phyloP scores from a whole-genome alignment of 2,888 invertebrate genomes.

The Nycteola revayana region DNA sequence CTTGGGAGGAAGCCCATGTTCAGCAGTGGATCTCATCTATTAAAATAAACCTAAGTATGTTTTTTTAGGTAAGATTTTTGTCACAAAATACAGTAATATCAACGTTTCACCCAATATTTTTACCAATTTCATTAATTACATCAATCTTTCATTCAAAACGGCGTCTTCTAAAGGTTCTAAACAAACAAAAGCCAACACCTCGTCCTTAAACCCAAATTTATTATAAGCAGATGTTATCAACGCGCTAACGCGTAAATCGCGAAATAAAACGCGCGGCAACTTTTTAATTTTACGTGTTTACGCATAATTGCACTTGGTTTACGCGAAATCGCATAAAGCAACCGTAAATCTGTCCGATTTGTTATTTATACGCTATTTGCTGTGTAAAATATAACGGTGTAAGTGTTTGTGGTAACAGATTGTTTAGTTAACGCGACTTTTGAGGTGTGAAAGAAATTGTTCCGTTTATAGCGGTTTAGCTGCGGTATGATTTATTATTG shows the following conservation, averaged over 20 bases:
- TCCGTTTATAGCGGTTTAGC: no score
- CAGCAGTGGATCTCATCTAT: no score
- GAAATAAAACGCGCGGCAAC: conserved; percentile 28
- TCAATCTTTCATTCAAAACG: no score
- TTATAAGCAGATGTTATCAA: conserved; percentile 28
- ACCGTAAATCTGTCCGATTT: conserved; percentile 51
- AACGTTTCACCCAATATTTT: no score
- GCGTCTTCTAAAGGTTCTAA: no score
- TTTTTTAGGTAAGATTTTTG: no score
- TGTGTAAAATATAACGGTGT: conserved; percentile 36
- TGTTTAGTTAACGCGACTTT: conserved; percentile 17
- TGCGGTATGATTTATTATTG: no score
- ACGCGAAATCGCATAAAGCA: conserved; percentile 37
- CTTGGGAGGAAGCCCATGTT: no score
- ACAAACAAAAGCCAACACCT: no score
- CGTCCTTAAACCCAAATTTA: conserved; percentile 13
- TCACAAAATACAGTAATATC: no score
- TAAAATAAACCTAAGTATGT: no score
- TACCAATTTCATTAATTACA: no score
- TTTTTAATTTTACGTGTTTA: conserved; percentile 55
- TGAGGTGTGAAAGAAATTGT: neutral
- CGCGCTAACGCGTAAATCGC: conserved; percentile 17
- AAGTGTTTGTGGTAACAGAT: conserved; percentile 24
- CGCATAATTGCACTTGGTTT: conserved; percentile 49
- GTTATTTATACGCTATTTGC: conserved; percentile 49